phyloP scores from a whole-genome alignment of 2,797 vertebrate genomes.

The Yasuhikotakia modesta region DNA sequence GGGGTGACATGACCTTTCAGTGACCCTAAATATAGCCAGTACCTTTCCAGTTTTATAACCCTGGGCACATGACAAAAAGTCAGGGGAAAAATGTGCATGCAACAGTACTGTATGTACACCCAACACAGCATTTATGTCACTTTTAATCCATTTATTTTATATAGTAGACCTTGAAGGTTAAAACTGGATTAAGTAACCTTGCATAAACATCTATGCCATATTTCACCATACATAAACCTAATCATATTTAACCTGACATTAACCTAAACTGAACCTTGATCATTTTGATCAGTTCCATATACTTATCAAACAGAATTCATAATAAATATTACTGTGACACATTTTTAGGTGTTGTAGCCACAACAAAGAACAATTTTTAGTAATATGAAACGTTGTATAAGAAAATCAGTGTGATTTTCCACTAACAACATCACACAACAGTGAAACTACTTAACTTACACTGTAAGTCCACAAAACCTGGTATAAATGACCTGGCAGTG shows the following conservation, averaged over 20 bases:
- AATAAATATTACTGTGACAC: neutral
- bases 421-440: no score
- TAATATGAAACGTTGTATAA: neutral
- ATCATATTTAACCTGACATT: no score
- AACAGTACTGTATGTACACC: neutral
- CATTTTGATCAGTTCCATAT: neutral
- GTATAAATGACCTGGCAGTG: neutral
- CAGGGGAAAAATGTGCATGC: neutral
- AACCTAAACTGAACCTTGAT: no score
- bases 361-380: neutral
- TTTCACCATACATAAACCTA: no score
- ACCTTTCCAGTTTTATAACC: conserved; percentile 17
- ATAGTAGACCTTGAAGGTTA: neutral
- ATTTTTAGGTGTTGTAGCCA: neutral
- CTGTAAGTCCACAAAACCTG: no score
- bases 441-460: no score
- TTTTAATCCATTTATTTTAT: neutral
- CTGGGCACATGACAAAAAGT: conserved; percentile 9
- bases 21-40: conserved; percentile 52
- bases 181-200: neutral
- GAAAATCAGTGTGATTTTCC: neutral
- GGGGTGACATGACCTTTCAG: conserved; percentile 45
- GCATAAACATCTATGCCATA: neutral
- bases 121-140: no score
- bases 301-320: neutral